Evolutionary conservation across 1,140 invertebrate genomes (phyloP).

Genomic region (Apocrypta bakeri): DNA sequence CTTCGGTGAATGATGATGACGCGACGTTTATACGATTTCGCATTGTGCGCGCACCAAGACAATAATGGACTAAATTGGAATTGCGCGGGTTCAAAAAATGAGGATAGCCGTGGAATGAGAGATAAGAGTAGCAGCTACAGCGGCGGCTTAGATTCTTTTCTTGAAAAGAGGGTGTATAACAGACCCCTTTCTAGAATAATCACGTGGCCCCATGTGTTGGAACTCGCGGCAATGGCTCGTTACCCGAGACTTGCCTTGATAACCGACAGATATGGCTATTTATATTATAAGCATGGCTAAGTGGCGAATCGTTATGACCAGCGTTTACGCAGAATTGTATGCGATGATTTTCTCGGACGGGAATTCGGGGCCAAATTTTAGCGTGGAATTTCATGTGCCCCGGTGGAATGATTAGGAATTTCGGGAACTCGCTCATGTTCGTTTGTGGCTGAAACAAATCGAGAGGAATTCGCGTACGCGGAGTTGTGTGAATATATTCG

Average conservation of each 20-base stretch:
- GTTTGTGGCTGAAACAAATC: not conserved
- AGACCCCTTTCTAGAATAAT: conserved; percentile 69
- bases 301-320: conserved; percentile 14
- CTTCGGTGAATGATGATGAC: conserved; percentile 46
- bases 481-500: not conserved
- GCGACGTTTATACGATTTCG: conserved; percentile 34
- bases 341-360: not conserved
- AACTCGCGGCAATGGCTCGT: conserved; percentile 70
- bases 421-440: not conserved
- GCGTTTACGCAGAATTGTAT: not conserved
- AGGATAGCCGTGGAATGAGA: conserved; percentile 11
- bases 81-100: not conserved
- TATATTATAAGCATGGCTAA: conserved; percentile 56
- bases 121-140: not conserved
- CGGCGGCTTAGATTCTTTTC: conserved; percentile 1
- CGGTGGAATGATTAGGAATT: not conserved
- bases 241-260: conserved; percentile 68
- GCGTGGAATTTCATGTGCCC: not conserved
- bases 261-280: conserved; percentile 73
- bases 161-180: conserved; percentile 39
- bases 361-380: not conserved
- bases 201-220: conserved; percentile 69
- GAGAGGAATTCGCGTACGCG: not conserved
- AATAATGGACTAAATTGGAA: conserved; percentile 42
- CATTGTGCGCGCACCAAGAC: conserved; percentile 1